A percentile compares a stretch with the other conserved stretches of the same genome.
phyloP scores from a whole-genome alignment of 2,797 vertebrate genomes.

The Alcedo atthis region DNA sequence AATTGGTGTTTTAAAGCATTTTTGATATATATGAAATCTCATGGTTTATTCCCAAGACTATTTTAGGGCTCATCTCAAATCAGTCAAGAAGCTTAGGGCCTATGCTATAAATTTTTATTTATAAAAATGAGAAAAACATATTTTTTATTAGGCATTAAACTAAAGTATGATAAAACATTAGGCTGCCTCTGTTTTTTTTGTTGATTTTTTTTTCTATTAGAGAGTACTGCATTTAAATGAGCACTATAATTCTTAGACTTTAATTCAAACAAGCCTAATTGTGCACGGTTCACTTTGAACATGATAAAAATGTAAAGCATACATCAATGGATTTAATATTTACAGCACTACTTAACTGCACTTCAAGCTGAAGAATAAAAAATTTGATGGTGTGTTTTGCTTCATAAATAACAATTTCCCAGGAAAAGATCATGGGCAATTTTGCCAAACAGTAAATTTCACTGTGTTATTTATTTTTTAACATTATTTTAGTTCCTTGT shows the following conservation, averaged over 20 bases:
- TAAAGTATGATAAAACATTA: conserved; percentile 40
- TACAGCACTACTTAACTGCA: background rate
- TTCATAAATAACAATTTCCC: background rate
- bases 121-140: conserved; percentile 43
- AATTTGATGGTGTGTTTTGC: background rate
- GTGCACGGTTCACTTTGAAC: conserved; percentile 22
- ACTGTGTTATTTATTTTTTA: background rate
- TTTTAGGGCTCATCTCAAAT: background rate
- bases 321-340: conserved; percentile 7
- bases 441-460: background rate
- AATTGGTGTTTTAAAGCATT: background rate
- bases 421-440: background rate
- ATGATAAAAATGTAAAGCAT: conserved; percentile 12
- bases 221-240: conserved; percentile 4
- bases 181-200: background rate
- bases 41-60: background rate
- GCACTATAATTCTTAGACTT: conserved; percentile 10
- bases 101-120: background rate
- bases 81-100: background rate
- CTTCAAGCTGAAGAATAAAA: background rate
- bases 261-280: conserved; percentile 57
- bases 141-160: conserved; percentile 52
- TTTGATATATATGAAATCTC: background rate
- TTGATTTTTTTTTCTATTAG: background rate
- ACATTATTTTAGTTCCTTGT: background rate